phyloP scores from a whole-genome alignment of 1,140 invertebrate species.

The Saccostrea echinata region DNA sequence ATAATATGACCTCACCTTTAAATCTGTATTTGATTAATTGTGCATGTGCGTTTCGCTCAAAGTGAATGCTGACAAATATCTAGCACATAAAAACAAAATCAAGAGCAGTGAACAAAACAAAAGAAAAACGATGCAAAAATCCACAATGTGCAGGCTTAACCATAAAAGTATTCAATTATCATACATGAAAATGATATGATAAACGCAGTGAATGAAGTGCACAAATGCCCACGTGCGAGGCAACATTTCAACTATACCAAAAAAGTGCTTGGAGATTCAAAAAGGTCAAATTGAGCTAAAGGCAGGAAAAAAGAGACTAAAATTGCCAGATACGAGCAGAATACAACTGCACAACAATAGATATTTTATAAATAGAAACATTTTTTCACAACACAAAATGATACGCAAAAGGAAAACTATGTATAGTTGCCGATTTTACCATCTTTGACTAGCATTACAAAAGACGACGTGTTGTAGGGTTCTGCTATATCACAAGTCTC shows the following conservation, averaged over 20 bases:
- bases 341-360: neutral
- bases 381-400: neutral
- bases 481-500: constrained; percentile 34
- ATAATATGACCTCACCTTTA: neutral
- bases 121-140: neutral
- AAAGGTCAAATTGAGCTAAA: neutral
- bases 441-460: constrained; percentile 48
- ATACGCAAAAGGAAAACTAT: constrained; percentile 10
- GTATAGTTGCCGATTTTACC: constrained; percentile 23
- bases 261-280: neutral
- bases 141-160: neutral
- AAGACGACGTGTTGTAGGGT: constrained; percentile 25
- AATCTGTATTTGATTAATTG: neutral
- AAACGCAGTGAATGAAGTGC: neutral
- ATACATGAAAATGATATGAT: neutral
- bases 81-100: neutral
- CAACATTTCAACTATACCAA: no score
- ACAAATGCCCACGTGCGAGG: neutral
- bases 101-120: neutral
- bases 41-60: constrained; percentile 19
- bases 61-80: constrained; percentile 26
- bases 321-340: neutral
- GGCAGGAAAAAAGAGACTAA: neutral
- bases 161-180: neutral
- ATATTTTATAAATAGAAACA: neutral